A percentile compares a stretch with the other conserved stretches of the same genome.
These are phyloP conservation scores for Ameiurus melas DNA, from an alignment of 2,113 vertebrate species.

Conservation along the genomic window DNA sequence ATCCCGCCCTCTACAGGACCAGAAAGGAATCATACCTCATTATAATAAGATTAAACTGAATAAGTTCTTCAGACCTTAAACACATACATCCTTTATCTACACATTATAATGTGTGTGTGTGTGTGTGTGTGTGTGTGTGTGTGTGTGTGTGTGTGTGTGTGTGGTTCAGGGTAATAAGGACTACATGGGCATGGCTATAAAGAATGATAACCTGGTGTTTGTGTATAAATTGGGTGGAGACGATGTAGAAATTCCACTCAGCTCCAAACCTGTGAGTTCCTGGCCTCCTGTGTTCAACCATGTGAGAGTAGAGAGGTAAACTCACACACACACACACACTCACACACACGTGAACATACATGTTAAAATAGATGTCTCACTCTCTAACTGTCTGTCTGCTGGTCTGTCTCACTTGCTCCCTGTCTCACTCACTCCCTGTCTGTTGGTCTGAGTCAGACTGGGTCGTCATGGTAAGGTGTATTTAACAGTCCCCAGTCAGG, in stretches of 20 bases:
- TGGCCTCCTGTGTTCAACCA: slow-evolving; percentile 95
- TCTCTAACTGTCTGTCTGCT: background rate
- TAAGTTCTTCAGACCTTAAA: background rate
- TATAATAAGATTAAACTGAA: background rate
- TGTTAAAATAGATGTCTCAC: background rate
- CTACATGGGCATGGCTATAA: slow-evolving; percentile 94
- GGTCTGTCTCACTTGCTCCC: background rate
- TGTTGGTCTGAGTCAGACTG: slow-evolving; percentile 69
- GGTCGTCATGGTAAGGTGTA: slow-evolving; percentile 92
- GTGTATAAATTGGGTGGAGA: slow-evolving; percentile 88
- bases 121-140: slow-evolving; percentile 37
- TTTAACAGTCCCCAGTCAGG: slow-evolving; percentile 88
- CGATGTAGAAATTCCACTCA: slow-evolving; percentile 90
- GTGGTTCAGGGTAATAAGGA: slow-evolving; percentile 80
- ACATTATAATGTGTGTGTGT: background rate
- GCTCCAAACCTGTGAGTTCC: slow-evolving; percentile 91
- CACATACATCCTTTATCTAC: background rate
- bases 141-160: slow-evolving; percentile 35
- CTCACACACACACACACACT: slow-evolving; percentile 4
- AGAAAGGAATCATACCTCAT: background rate
- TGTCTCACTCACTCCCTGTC: background rate
- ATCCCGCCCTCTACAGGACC: background rate
- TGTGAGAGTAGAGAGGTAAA: slow-evolving; percentile 92
- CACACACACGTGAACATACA: background rate
- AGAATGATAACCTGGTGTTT: slow-evolving; percentile 92